These are phyloP conservation scores for Galaxea fascicularis DNA, from an alignment of 92 coral and sea anemone genomes.

Conservation along the genomic window DNA sequence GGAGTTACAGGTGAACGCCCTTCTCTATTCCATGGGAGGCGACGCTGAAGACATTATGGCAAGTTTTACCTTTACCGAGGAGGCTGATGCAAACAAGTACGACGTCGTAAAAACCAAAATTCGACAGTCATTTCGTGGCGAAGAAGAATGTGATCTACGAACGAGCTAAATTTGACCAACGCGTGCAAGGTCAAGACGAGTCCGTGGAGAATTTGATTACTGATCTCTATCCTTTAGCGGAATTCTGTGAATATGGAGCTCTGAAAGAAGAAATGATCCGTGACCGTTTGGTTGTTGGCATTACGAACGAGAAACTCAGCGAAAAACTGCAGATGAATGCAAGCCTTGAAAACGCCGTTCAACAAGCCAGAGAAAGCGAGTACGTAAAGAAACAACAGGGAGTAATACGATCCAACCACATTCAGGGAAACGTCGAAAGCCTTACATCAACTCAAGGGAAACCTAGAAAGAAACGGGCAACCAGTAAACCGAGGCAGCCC, in stretches of 20 bases:
- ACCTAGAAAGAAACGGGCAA: background rate
- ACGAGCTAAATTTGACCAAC: no score
- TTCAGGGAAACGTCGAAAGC: background rate
- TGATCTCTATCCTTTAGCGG: background rate
- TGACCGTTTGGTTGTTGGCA: background rate
- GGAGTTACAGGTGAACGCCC: constrained; percentile 33
- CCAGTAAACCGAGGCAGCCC: background rate
- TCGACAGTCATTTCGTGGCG: no score
- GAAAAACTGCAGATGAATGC: background rate
- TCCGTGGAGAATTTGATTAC: background rate
- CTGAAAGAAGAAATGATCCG: background rate
- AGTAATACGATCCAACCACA: background rate
- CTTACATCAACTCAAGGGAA: background rate
- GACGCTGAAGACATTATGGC: constrained; percentile 33
- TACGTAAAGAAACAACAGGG: background rate
- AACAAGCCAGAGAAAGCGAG: background rate
- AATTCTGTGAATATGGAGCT: background rate
- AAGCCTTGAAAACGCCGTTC: background rate
- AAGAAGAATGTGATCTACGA: no score
- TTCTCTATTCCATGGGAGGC: constrained; percentile 44
- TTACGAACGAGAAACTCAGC: background rate
- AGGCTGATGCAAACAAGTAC: background rate
- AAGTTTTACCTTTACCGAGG: constrained; percentile 14
- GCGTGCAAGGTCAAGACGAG: background rate
- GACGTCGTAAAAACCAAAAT: no score